Conservation (phyloP, 2,888 invertebrate genomes). For the Hemaris fuciformis region DNA sequence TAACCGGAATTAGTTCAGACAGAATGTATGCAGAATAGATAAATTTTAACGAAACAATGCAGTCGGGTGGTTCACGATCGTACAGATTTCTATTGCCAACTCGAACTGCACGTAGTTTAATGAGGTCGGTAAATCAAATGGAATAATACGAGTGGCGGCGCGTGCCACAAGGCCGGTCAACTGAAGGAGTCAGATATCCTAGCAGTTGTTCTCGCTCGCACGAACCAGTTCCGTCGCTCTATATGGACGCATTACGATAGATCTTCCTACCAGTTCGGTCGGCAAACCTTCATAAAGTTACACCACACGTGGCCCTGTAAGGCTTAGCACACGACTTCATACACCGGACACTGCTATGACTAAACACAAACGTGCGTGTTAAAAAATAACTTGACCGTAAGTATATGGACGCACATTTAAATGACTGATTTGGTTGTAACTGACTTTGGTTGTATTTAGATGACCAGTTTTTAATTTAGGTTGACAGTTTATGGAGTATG, state of each 20-base stretch:
- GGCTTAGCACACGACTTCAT: constrained; percentile 48
- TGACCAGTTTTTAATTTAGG: constrained; percentile 18
- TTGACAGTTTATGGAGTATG: not conserved
- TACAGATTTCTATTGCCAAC: constrained; percentile 3
- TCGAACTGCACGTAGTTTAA: constrained; percentile 39
- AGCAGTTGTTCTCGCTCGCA: constrained; percentile 54
- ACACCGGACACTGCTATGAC: constrained; percentile 63
- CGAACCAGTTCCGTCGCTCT: constrained; percentile 40
- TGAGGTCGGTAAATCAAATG: constrained; percentile 66
- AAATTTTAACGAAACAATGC: not conserved
- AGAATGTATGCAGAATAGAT: not conserved
- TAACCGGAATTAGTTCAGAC: not conserved
- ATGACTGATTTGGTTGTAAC: constrained; percentile 56
- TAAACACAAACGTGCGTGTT: constrained; percentile 54
- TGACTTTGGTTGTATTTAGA: constrained; percentile 50
- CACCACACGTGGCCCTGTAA: constrained; percentile 58
- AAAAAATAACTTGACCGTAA: constrained; percentile 54
- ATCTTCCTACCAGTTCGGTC: constrained; percentile 31
- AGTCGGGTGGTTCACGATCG: not conserved
- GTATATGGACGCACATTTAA: constrained; percentile 56
- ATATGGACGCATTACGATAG: constrained; percentile 59
- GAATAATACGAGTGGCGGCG: constrained; percentile 56
- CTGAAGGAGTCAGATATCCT: constrained; percentile 62
- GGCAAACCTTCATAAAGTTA: constrained; percentile 35
- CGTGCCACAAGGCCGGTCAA: constrained; percentile 78